Evolutionary conservation across 2,888 invertebrate species (phyloP).

Genomic region (Lasioglossum lativentre): DNA sequence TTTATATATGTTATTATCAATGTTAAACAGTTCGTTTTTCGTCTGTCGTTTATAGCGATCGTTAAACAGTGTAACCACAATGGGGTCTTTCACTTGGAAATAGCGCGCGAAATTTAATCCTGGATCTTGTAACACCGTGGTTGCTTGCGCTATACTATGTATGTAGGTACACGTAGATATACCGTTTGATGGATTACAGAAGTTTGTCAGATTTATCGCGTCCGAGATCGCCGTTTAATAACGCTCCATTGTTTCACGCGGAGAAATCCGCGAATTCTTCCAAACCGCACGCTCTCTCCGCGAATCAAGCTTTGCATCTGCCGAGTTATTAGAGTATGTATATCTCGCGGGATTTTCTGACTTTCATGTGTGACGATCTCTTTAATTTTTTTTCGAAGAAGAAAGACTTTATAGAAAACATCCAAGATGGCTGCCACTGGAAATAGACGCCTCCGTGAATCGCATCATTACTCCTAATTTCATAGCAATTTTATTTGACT

Average conservation of each 20-base stretch:
- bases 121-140: not conserved
- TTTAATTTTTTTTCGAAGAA: not conserved
- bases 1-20: not conserved
- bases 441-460: not conserved
- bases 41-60: not conserved
- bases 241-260: not conserved
- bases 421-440: no score
- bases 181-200: not conserved
- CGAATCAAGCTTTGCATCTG: conserved; percentile 22
- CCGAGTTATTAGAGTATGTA: not conserved
- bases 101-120: not conserved
- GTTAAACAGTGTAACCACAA: not conserved
- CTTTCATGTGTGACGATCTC: not conserved
- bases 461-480: not conserved
- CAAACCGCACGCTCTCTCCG: conserved; percentile 14
- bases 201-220: not conserved
- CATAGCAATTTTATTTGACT: not conserved
- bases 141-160: not conserved
- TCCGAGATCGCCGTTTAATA: not conserved
- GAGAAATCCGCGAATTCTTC: conserved; percentile 22
- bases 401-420: not conserved
- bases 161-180: not conserved
- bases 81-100: not conserved
- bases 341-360: conserved; percentile 4
- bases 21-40: conserved; percentile 16